phyloP scores from a whole-genome alignment of 2,113 vertebrate species.

The Gobiocypris rarus region DNA sequence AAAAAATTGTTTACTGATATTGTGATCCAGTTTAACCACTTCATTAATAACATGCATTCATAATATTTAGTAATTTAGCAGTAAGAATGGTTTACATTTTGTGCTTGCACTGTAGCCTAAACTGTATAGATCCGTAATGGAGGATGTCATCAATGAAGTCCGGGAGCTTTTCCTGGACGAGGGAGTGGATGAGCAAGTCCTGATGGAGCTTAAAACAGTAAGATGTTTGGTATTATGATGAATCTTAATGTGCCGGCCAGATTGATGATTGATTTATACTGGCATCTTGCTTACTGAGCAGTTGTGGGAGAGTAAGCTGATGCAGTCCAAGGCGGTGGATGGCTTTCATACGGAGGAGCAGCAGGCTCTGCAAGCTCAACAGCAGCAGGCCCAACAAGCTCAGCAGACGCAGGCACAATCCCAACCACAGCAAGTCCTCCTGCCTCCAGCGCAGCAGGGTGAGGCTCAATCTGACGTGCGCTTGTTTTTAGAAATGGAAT shows the following conservation, averaged over 20 bases:
- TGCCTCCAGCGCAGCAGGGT: slow-evolving; percentile 93
- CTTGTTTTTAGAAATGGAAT: neutral
- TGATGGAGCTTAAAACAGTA: slow-evolving; percentile 97
- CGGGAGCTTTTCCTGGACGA: slow-evolving; percentile 97
- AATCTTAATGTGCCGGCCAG: neutral
- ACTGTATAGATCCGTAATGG: slow-evolving; percentile 94
- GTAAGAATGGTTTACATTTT: neutral
- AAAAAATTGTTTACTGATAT: neutral
- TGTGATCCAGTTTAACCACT: neutral
- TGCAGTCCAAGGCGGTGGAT: slow-evolving; percentile 98
- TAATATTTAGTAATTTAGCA: neutral
- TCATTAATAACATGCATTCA: neutral
- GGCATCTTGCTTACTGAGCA: slow-evolving; percentile 57
- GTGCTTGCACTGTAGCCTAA: slow-evolving; percentile 82
- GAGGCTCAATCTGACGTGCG: slow-evolving; percentile 38
- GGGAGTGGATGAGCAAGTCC: slow-evolving; percentile 96
- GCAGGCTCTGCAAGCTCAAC: slow-evolving; percentile 83
- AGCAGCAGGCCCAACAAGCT: slow-evolving; percentile 81
- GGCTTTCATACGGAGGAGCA: slow-evolving; percentile 97
- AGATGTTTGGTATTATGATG: neutral
- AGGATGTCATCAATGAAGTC: slow-evolving; percentile 98
- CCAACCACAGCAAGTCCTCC: slow-evolving; percentile 87
- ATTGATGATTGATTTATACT: neutral
- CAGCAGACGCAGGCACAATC: slow-evolving; percentile 69
- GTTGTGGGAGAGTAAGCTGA: slow-evolving; percentile 98